Evolutionary conservation across 2,888 invertebrate species (phyloP).

Genomic region (Alentia gelatinosa): DNA sequence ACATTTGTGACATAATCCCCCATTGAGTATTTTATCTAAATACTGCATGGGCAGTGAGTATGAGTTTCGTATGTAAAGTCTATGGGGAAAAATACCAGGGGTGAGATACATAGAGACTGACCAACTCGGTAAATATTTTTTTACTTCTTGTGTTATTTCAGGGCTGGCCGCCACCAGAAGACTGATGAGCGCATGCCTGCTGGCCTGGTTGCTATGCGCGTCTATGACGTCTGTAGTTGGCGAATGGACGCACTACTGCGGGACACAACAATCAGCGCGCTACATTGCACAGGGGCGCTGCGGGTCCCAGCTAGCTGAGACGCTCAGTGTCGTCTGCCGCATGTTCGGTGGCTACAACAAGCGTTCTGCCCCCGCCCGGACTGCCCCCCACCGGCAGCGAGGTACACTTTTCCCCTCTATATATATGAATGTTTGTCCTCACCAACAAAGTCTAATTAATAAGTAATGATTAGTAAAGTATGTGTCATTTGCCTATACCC

Average conservation of each 20-base stretch:
- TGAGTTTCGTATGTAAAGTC: not conserved
- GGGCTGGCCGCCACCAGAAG: not conserved
- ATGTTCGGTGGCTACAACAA: conserved; percentile 38
- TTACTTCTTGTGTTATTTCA: not conserved
- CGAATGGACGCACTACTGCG: conserved; percentile 30
- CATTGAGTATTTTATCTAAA: not conserved
- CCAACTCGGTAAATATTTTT: not conserved
- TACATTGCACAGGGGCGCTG: not conserved
- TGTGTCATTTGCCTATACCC: too few relatives aligned
- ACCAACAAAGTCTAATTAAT: too few relatives aligned
- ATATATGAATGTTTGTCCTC: too few relatives aligned
- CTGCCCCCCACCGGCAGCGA: too few relatives aligned
- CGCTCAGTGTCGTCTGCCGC: not conserved
- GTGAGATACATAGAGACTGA: too few relatives aligned
- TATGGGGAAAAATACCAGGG: too few relatives aligned
- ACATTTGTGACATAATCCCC: not conserved
- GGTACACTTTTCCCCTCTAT: too few relatives aligned
- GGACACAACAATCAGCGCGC: not conserved
- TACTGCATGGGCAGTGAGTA: not conserved
- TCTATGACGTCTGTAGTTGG: not conserved
- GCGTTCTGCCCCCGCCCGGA: not conserved
- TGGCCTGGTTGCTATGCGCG: conserved; percentile 18
- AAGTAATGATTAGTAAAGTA: too few relatives aligned
- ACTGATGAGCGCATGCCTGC: not conserved
- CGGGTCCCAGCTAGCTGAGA: conserved; percentile 16